Evolutionary conservation across 1,140 invertebrate genomes (phyloP), one percentile per base, ranked within the genome.

Genomic region (Drosophila micromelanica): DNA sequence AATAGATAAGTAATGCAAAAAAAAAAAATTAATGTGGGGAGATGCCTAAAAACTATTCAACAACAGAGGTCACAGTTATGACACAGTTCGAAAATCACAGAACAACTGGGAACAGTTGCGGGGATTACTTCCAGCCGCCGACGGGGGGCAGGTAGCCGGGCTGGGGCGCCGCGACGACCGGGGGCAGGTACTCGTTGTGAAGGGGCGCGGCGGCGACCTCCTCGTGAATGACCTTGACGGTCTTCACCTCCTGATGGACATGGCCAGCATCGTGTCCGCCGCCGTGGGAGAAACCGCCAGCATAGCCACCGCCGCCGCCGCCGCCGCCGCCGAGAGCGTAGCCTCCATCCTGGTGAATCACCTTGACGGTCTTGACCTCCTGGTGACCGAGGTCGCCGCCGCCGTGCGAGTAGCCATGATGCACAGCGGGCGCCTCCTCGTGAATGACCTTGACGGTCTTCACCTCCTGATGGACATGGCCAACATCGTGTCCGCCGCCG

Each of bases 391-490:
- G 46, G 2, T 70, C 64, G 6, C 73, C 69, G 6, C 65, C 69
- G 6, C 65, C 75, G 4, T 62, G 46, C 6, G 13, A 27, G 20
- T 17, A 40, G n/a, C 67, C 59, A 23, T 80, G 71, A n/a, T n/a
- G 62, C 13, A 57, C 73, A 5, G 54, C 5, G 30, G 49, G 1
- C 35, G 6, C 74, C 54, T 91, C 85, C 57, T 91, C 74, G 6
- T 91, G 90, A 54, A 91, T 91, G 6, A 91, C 90, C 54, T 90
- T 86, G 13, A 91, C 79, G 15, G 74, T 86, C 43, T 91, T 91
- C 2, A 91, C 76, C 17, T 84, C 76, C 37, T 76, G 65, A 6
- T 77, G 70, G 12, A 59, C 79, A 6, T 73, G 62, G 12, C 65
- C 72, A 23, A 60, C 57, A 6, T 54, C 78, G 27, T 80, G 78